Conservation (phyloP, 1,140 invertebrate species). For the Druon quercuslanigerum region DNA sequence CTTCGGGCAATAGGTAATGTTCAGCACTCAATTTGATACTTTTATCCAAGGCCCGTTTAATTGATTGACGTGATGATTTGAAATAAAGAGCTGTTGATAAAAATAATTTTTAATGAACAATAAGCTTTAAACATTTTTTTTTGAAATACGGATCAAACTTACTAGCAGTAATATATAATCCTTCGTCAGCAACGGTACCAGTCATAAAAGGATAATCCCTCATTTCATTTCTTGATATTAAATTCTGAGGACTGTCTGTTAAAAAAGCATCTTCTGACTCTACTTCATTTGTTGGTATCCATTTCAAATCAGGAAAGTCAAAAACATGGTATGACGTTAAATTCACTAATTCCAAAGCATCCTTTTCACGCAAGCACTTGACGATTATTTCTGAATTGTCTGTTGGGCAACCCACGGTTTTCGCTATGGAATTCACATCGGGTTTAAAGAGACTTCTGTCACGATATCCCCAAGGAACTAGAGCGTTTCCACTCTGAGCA, state of each 20-base stretch:
- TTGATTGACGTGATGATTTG: no score
- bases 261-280: slow-evolving; percentile 10
- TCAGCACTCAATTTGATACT: no score
- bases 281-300: slow-evolving; percentile 11
- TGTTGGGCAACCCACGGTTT: neutral
- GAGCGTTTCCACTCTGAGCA: slow-evolving; percentile 1
- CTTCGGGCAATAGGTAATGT: no score
- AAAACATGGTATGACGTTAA: slow-evolving; percentile 2
- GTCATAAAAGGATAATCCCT: slow-evolving; percentile 12
- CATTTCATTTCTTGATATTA: slow-evolving; percentile 5
- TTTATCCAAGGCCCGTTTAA: no score
- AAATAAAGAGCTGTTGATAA: no score
- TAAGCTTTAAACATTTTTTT: no score
- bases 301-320: neutral
- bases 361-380: neutral
- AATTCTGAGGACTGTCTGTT: slow-evolving; percentile 4
- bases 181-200: slow-evolving; percentile 1
- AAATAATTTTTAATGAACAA: no score
- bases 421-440: neutral
- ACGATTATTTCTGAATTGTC: neutral
- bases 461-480: slow-evolving; percentile 7
- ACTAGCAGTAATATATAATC: neutral
- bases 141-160: neutral
- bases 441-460: neutral
- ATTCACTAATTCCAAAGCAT: neutral